A percentile compares a stretch with the other conserved stretches of the same genome.
Evolutionary conservation across 2,113 vertebrate species (phyloP).

Genomic region (Columbina picui): DNA sequence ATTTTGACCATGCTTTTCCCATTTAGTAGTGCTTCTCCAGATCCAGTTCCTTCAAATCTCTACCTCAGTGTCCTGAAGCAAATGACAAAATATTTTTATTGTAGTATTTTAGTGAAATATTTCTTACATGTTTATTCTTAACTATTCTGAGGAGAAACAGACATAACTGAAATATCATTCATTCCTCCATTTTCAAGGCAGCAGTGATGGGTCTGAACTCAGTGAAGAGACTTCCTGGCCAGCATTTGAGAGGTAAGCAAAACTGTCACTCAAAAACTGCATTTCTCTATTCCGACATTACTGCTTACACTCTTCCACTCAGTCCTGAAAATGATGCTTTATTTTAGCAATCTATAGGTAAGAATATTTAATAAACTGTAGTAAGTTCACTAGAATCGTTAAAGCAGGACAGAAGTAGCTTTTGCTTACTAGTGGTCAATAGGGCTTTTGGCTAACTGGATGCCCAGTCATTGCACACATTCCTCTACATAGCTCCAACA

Average conservation of each 20-base stretch:
- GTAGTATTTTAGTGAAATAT: background rate
- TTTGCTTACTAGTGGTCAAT: background rate
- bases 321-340: background rate
- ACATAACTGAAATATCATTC: background rate
- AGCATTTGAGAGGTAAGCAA: conserved; percentile 94
- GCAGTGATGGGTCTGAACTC: conserved; percentile 97
- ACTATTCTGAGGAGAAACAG: background rate
- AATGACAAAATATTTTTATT: background rate
- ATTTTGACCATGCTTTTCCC: background rate
- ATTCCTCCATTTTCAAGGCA: conserved; percentile 80
- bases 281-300: background rate
- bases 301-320: background rate
- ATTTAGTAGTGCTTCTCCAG: background rate
- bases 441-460: background rate
- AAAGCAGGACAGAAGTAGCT: background rate
- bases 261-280: background rate
- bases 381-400: background rate
- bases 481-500: background rate
- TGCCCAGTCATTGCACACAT: background rate
- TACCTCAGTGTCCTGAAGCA: background rate
- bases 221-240: conserved; percentile 98
- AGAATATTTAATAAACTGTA: background rate
- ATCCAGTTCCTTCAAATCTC: background rate
- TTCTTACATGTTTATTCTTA: background rate
- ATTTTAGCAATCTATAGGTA: background rate